phyloP scores from a whole-genome alignment of 1,140 invertebrate species.

The Triops longicaudatus region DNA sequence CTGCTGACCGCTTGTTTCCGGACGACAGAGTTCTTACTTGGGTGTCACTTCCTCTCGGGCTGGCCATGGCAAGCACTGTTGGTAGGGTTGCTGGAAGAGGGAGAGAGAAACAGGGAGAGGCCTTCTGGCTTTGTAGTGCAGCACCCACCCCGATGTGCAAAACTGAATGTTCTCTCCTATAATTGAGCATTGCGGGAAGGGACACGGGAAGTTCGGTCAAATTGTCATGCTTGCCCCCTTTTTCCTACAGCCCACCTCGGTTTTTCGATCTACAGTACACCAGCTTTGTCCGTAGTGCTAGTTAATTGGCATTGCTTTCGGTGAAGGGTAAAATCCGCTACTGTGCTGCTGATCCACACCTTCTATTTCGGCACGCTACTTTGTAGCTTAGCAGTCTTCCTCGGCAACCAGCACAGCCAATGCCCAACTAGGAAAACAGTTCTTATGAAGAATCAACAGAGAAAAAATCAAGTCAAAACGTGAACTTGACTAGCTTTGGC shows the following conservation, averaged over 20 bases:
- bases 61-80: neutral
- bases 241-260: neutral
- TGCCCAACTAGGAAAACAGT: neutral
- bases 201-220: constrained; percentile 10
- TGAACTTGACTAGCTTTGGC: neutral
- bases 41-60: constrained; percentile 5
- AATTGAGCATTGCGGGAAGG: constrained; percentile 11
- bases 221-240: neutral
- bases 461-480: neutral
- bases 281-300: neutral
- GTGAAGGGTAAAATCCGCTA: neutral
- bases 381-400: neutral
- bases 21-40: constrained; percentile 14
- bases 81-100: neutral
- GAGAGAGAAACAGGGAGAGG: neutral
- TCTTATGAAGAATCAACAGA: neutral
- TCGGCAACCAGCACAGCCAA: neutral
- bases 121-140: neutral
- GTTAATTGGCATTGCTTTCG: constrained; percentile 8
- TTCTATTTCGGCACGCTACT: neutral
- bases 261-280: neutral
- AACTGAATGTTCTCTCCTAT: neutral
- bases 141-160: neutral
- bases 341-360: neutral
- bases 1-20: constrained; percentile 13